Percentiles rank a stretch among this genome's conserved stretches.
phyloP scores from a whole-genome alignment of 2,113 vertebrate species.

The Rhinolophus sinicus region DNA sequence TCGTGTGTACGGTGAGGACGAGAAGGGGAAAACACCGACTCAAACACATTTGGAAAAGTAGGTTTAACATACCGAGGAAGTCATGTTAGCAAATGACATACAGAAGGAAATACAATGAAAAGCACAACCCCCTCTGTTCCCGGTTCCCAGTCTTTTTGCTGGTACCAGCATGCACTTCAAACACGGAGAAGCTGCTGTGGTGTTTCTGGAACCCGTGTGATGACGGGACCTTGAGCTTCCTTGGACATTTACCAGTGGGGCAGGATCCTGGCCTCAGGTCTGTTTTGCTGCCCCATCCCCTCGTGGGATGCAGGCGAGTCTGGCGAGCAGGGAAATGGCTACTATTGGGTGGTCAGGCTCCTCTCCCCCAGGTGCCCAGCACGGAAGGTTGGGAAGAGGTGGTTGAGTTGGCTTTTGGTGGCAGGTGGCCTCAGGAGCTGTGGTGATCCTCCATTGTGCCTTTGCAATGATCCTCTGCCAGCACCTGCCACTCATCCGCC shows the following conservation, averaged over 20 bases:
- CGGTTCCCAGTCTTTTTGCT: not conserved
- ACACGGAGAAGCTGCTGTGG: not conserved
- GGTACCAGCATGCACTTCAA: not conserved
- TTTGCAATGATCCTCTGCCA: not conserved
- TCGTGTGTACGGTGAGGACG: too few relatives aligned
- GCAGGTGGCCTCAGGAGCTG: not conserved
- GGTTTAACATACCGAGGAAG: not conserved
- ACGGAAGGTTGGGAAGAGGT: not conserved
- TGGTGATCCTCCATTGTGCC: not conserved
- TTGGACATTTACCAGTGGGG: not conserved
- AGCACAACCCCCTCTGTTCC: not conserved
- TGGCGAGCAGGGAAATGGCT: not conserved
- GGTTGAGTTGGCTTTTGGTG: not conserved
- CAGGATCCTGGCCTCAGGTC: not conserved
- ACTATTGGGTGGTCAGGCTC: not conserved
- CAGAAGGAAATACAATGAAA: not conserved
- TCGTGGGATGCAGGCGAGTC: not conserved
- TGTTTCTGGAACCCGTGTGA: not conserved
- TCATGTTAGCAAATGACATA: not conserved
- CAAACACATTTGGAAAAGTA: not conserved
- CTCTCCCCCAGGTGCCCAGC: too few relatives aligned
- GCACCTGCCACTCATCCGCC: not conserved
- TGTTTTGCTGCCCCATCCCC: not conserved
- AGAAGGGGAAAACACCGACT: not conserved
- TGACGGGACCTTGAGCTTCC: not conserved